Evolutionary conservation across 92 coral and sea anemone genomes (phyloP), one percentile per base, ranked within the genome.

Genomic region (Porites divaricata): DNA sequence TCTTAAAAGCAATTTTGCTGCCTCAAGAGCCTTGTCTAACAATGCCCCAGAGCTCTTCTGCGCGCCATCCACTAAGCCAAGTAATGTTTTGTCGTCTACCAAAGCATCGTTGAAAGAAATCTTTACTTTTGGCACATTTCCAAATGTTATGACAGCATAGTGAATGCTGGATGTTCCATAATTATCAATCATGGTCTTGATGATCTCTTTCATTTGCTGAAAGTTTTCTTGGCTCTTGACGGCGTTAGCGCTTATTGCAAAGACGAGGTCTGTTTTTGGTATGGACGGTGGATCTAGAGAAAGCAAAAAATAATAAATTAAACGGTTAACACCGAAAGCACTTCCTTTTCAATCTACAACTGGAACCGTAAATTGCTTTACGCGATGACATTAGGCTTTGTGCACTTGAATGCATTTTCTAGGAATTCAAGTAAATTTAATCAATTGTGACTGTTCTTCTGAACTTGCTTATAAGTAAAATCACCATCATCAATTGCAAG

Each of bases 231-330:
- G 81, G 16, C 89, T 88, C 20, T 87, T 70, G 22, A 48, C 84
- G 19, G 95, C 91, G 41, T 94, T 89, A 9, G 97, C 97, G 67
- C 95, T 91, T 12, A 93, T 17, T 9, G 97, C 97, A 59, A 93
- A 93, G 2, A 81, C 88, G 22, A 93, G 83, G 72, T 93, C 97
- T 9, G 83, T 73, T 22, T 92, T 89, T 2, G 92, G 84, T 41
- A 84, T 78, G 28, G 86, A 66, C 8, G 92, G 89, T 0, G 65
- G 85, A n/a, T 83, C 92, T 74, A 69, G 20, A 8, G 48, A 49
- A 14, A 16, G 8, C 16, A 63, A n/a, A 35, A 35, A 35, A 35
- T 3, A 35, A 0, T 26, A 79, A 45, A 79, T 2, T 8, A 9
- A 77, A 19, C 3, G 59, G 23, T 2, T 35, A 59, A 59, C 26